Percentiles rank a stretch among this genome's conserved stretches.
Conservation (phyloP, 37 sponge, comb jelly and placozoan species). For the Aplysina aerophoba region DNA sequence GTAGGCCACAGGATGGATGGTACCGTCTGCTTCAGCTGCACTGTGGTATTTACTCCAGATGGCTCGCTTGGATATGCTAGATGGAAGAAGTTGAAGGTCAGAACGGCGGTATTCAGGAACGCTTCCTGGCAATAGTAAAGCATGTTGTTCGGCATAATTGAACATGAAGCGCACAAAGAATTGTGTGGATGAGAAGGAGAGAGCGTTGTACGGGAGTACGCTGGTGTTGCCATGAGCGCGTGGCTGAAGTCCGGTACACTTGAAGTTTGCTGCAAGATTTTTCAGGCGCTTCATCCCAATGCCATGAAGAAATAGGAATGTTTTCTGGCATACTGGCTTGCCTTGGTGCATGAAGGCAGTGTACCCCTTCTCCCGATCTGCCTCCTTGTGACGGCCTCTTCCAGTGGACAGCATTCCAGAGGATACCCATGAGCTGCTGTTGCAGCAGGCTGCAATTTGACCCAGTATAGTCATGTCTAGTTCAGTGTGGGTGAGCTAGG, state of each 20-base stretch:
- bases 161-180: slow-evolving; percentile 32
- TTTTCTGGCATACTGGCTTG: not conserved
- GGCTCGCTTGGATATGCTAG: slow-evolving; percentile 37
- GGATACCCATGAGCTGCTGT: too few species aligned
- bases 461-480: too few species aligned
- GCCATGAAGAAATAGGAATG: not conserved
- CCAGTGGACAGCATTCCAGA: too few species aligned
- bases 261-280: not conserved
- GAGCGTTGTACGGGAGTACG: slow-evolving; percentile 34
- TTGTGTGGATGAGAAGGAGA: not conserved
- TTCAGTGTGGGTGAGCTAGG: too few species aligned
- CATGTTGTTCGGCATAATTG: slow-evolving; percentile 44
- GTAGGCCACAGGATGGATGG: slow-evolving; percentile 8
- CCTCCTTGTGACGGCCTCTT: too few species aligned
- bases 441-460: too few species aligned
- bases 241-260: slow-evolving; percentile 6
- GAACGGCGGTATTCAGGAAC: slow-evolving; percentile 55
- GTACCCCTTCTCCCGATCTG: too few species aligned
- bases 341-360: not conserved
- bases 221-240: slow-evolving; percentile 35
- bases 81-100: slow-evolving; percentile 62
- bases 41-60: slow-evolving; percentile 43
- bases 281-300: slow-evolving; percentile 11
- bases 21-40: not conserved
- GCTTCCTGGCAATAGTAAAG: slow-evolving; percentile 54